phyloP scores from a whole-genome alignment of 2,888 invertebrate genomes.

The Cerceris rybyensis region DNA sequence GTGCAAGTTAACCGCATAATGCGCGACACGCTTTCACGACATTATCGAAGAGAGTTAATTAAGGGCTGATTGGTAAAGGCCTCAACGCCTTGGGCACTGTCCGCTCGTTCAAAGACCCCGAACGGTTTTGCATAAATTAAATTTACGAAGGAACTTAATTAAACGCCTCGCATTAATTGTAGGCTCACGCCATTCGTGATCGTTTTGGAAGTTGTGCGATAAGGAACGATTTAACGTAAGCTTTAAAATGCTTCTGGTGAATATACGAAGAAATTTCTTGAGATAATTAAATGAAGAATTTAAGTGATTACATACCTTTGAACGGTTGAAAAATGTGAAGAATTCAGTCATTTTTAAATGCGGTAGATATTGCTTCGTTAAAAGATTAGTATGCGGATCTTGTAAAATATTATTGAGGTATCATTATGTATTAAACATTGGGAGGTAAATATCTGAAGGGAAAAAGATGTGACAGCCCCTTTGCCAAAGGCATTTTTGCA shows the following conservation, averaged over 20 bases:
- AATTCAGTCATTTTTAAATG: no score
- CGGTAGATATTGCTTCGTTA: no score
- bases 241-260: background rate
- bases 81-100: constrained; percentile 33
- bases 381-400: no score
- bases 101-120: constrained; percentile 23
- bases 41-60: constrained; percentile 42
- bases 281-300: background rate
- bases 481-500: no score
- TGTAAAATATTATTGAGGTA: no score
- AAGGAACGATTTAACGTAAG: background rate
- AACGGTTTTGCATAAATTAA: constrained; percentile 50
- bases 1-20: constrained; percentile 14
- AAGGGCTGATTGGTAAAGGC: constrained; percentile 46
- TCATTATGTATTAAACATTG: no score
- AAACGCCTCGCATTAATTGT: constrained; percentile 21
- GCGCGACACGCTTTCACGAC: constrained; percentile 6
- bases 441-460: no score
- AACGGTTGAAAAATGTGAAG: no score
- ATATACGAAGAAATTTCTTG: background rate
- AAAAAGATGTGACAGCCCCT: no score
- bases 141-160: background rate
- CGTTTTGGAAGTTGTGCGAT: background rate
- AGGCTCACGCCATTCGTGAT: background rate
- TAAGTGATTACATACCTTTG: no score